A percentile compares a stretch with the other conserved stretches of the same genome.
Conservation (phyloP, 2,888 invertebrate genomes). For the Tenthredo scrophulariae region DNA sequence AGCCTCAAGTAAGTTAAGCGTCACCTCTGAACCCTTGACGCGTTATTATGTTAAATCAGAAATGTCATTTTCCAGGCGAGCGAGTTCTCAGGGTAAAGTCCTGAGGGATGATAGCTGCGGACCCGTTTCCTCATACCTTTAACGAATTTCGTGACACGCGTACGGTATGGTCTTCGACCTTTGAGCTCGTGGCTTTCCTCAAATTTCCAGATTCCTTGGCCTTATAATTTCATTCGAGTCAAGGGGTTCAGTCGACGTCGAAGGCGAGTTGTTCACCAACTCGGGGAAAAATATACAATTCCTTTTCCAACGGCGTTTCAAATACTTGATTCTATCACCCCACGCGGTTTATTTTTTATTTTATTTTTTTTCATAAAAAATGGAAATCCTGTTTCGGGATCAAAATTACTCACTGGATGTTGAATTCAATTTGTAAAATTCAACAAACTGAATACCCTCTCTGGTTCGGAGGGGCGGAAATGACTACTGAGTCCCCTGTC, state of each 20-base stretch:
- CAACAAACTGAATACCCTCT: constrained; percentile 5
- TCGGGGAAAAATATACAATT: constrained; percentile 7
- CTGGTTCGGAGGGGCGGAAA: constrained; percentile 1
- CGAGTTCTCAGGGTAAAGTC: constrained; percentile 61
- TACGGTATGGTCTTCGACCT: constrained; percentile 47
- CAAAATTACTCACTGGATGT: background rate
- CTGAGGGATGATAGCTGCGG: constrained; percentile 53
- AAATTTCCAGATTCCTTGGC: constrained; percentile 32
- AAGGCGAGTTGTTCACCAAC: background rate
- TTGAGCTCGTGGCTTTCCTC: constrained; percentile 13
- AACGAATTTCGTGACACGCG: constrained; percentile 55
- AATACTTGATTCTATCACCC: background rate
- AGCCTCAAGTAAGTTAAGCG: constrained; percentile 51
- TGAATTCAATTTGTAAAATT: constrained; percentile 30
- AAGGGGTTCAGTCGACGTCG: background rate
- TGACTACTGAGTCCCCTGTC: constrained; percentile 27
- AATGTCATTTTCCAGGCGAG: constrained; percentile 66
- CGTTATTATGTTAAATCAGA: constrained; percentile 60
- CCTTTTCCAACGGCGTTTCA: background rate
- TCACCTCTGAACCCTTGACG: constrained; percentile 55
- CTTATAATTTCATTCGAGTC: constrained; percentile 43
- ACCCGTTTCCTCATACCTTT: constrained; percentile 53
- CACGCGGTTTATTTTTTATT: too few species aligned
- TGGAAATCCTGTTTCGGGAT: background rate
- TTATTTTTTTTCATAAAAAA: background rate